Evolutionary conservation across 2,888 invertebrate genomes (phyloP), one percentile per base, ranked within the genome.

Genomic region (Caenorhabditis japonica): DNA sequence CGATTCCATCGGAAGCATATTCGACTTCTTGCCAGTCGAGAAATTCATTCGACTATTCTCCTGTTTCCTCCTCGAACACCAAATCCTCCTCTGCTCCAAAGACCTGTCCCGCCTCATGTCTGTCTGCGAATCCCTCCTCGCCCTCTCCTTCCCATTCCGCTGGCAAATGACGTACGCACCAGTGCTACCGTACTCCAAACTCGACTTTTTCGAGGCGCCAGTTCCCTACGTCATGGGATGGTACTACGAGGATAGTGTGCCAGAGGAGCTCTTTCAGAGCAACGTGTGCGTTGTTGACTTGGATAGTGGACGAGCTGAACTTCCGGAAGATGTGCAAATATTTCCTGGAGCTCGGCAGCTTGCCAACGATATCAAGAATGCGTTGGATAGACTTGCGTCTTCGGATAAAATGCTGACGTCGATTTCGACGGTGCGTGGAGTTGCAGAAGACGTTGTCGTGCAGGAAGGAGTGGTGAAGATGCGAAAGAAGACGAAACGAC

Each of bases 151-250:
- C 86, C 99, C 99, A 1, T 99, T 97, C 88, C 91, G 92, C 25
- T 99, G 99, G 99, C 95, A 96, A 56, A 97, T 99, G 89, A 97
- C 99, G 3, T 99, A 99, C 89, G 99, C 97, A 71, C 99, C 99
- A 27, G 96, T 99, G 87, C 90, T 99, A 84, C 99, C 99, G 1
- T 94, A 95, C 52, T 88, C 90, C 3, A 87, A 88, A 44, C 93
- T 94, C 17, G 90, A 96, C 74, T 99, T 99, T 89, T 91, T 99
- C 47, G 99, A 99, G 89, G 99, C 99, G 4, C 99, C 99, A 0
- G 82, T 99, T 58, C 99, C 99, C 34, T 99, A 95, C 89, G 93
- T 99, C 72, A 99, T 99, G 97, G 99, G 97, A 87, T 88, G 92
- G 34, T 91, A 91, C 76, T 88, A 88, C 49, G 87, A 87, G 38